phyloP scores from a whole-genome alignment of 2,888 invertebrate species.

The Tupiocoris notatus region DNA sequence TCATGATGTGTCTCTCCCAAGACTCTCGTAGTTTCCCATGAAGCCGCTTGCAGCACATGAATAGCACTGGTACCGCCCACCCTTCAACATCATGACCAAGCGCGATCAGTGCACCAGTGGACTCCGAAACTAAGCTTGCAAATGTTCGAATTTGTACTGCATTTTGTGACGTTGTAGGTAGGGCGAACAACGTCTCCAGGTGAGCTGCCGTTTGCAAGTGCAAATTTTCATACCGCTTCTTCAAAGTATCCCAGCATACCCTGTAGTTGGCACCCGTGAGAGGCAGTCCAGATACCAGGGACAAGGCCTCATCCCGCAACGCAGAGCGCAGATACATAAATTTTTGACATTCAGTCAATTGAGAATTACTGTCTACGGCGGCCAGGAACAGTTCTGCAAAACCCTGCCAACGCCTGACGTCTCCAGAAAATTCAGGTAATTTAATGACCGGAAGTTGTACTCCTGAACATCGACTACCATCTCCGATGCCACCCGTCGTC shows the following conservation, averaged over 20 bases:
- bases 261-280: slow-evolving; percentile 8
- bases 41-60: background rate
- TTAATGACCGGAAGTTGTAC: slow-evolving; percentile 18
- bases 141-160: background rate
- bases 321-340: background rate
- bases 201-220: background rate
- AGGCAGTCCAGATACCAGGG: slow-evolving; percentile 5
- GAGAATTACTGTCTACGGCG: background rate
- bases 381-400: slow-evolving; percentile 14
- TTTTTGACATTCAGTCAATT: background rate
- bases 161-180: background rate
- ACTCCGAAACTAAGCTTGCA: background rate
- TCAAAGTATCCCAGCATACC: background rate
- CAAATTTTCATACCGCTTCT: background rate
- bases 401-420: slow-evolving; percentile 1
- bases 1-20: slow-evolving; percentile 1
- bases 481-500: too few species aligned
- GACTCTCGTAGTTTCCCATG: background rate
- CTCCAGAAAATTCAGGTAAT: slow-evolving; percentile 18
- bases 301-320: background rate
- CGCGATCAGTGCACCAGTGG: slow-evolving; percentile 2
- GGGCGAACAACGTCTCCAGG: background rate
- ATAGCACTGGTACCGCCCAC: slow-evolving; percentile 18
- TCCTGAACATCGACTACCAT: too few species aligned
- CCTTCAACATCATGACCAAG: slow-evolving; percentile 21